A percentile compares a stretch with the other conserved stretches of the same genome.
These are phyloP conservation scores for Trichopoda pennipes DNA, from an alignment of 2,888 invertebrate species.

Conservation along the genomic window DNA sequence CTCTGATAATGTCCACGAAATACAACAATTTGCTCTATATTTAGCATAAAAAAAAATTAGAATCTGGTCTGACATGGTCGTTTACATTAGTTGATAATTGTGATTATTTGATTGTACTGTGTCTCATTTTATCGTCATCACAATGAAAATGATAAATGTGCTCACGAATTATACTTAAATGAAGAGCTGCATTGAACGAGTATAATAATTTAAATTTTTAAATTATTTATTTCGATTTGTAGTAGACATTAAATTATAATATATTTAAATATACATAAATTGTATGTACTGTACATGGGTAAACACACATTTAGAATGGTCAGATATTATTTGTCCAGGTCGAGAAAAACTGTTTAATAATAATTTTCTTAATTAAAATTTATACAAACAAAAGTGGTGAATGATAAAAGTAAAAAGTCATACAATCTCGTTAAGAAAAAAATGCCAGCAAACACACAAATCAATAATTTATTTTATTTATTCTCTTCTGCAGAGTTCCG, in stretches of 20 bases:
- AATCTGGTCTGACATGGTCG: constrained; percentile 34
- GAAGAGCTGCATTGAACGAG: constrained; percentile 40
- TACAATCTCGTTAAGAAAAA: too few species aligned
- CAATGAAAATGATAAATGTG: constrained; percentile 43
- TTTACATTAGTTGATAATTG: constrained; percentile 47
- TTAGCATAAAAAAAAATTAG: constrained; percentile 36
- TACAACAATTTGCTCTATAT: constrained; percentile 52
- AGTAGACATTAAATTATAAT: too few species aligned
- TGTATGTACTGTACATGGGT: too few species aligned
- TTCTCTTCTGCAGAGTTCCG: constrained; percentile 85
- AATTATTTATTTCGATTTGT: constrained; percentile 52
- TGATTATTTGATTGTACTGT: constrained; percentile 49
- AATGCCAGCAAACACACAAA: too few species aligned
- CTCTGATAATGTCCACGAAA: constrained; percentile 45
- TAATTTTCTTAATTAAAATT: too few species aligned
- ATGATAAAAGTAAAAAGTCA: too few species aligned
- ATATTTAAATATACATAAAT: background rate
- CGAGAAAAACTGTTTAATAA: constrained; percentile 3
- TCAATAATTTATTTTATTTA: too few species aligned
- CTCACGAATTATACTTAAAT: constrained; percentile 55
- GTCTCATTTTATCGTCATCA: constrained; percentile 33
- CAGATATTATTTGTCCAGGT: background rate
- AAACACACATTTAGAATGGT: background rate
- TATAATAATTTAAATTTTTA: constrained; percentile 42
- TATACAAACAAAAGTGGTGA: too few species aligned